Evolutionary conservation across 2,888 invertebrate species (phyloP).

Genomic region (Brenthis ino): DNA sequence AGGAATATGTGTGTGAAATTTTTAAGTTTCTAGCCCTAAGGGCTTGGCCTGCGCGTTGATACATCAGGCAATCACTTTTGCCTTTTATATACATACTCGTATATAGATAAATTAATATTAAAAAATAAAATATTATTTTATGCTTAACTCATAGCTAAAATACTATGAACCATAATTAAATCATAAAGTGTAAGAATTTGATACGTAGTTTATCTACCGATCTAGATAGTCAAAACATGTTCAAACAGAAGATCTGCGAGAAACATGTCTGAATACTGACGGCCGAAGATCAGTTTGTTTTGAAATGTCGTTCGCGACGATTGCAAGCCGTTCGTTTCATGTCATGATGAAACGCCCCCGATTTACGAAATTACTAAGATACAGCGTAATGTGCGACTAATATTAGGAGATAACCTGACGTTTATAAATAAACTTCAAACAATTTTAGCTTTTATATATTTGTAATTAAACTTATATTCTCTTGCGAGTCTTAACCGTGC

Average conservation of each 20-base stretch:
- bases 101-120: too few species aligned
- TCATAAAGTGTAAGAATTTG: slow-evolving; percentile 31
- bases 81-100: too few species aligned
- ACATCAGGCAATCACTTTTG: too few species aligned
- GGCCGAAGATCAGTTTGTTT: slow-evolving; percentile 70
- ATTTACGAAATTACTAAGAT: slow-evolving; percentile 42
- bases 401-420: slow-evolving; percentile 23
- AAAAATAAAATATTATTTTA: too few species aligned
- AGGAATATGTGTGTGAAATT: too few species aligned
- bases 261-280: slow-evolving; percentile 63
- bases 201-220: slow-evolving; percentile 57
- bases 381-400: slow-evolving; percentile 24
- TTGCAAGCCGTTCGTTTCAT: slow-evolving; percentile 64
- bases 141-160: too few species aligned
- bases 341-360: slow-evolving; percentile 52
- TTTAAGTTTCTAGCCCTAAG: too few species aligned
- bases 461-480: slow-evolving; percentile 11
- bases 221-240: slow-evolving; percentile 75
- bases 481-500: background rate
- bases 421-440: slow-evolving; percentile 9
- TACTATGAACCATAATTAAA: slow-evolving; percentile 37
- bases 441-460: slow-evolving; percentile 5
- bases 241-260: slow-evolving; percentile 60
- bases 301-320: slow-evolving; percentile 69
- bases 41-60: too few species aligned